These are phyloP conservation scores for Caenorhabditis drosophilae DNA, from an alignment of 2,888 invertebrate species.

Conservation along the genomic window DNA sequence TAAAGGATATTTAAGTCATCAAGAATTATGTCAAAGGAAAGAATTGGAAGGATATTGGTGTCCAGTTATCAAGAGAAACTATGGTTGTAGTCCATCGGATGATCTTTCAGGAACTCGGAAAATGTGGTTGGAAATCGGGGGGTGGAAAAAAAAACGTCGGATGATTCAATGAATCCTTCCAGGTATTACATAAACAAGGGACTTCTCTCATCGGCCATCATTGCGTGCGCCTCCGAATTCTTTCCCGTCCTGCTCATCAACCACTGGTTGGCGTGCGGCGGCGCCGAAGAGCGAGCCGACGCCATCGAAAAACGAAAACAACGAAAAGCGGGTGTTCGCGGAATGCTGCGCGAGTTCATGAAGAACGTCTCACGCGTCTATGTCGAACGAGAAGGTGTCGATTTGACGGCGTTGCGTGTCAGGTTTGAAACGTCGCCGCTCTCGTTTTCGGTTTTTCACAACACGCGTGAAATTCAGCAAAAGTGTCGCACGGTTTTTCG, in stretches of 20 bases:
- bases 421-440: too few relatives aligned
- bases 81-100: slow-evolving; percentile 57
- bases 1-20: slow-evolving; percentile 65
- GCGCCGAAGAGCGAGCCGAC: slow-evolving; percentile 66
- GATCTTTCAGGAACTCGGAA: slow-evolving; percentile 64
- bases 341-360: slow-evolving; percentile 63
- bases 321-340: slow-evolving; percentile 49
- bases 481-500: slow-evolving; percentile 34
- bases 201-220: slow-evolving; percentile 61
- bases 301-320: slow-evolving; percentile 53
- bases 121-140: too few relatives aligned
- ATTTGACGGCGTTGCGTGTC: too few relatives aligned
- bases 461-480: slow-evolving; percentile 26
- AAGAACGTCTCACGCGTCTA: slow-evolving; percentile 65
- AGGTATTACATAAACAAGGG: slow-evolving; percentile 54
- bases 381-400: slow-evolving; percentile 30
- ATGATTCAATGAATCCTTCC: too few relatives aligned
- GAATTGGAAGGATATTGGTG: slow-evolving; percentile 68
- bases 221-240: slow-evolving; percentile 68
- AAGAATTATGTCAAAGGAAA: slow-evolving; percentile 66
- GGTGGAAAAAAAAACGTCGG: too few relatives aligned
- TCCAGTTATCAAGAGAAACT: slow-evolving; percentile 61
- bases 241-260: slow-evolving; percentile 67
- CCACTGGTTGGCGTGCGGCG: slow-evolving; percentile 67
- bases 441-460: too few relatives aligned